These are phyloP conservation scores for Oryzaephilus surinamensis DNA, from an alignment of 1,140 invertebrate species.

Conservation along the genomic window DNA sequence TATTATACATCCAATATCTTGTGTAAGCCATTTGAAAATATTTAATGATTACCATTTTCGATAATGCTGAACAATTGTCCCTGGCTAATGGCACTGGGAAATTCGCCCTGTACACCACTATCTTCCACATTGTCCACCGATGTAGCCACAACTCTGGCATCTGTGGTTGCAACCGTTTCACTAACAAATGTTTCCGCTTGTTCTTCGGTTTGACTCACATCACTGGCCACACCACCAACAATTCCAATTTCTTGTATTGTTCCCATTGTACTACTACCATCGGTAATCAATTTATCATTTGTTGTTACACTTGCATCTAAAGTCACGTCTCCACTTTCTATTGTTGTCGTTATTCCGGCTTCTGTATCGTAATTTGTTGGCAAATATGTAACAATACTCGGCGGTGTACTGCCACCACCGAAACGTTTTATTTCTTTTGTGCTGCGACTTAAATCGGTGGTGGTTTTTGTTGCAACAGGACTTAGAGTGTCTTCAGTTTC, in stretches of 20 bases:
- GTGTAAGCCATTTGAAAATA: no score
- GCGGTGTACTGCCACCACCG: neutral
- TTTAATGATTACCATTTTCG: constrained; percentile 32
- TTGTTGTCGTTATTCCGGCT: no score
- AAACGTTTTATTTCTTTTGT: neutral
- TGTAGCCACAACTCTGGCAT: constrained; percentile 6
- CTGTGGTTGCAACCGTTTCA: no score
- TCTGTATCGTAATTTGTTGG: constrained; percentile 10
- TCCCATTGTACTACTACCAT: constrained; percentile 6
- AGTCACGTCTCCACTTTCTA: constrained; percentile 3
- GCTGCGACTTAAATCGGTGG: constrained; percentile 9
- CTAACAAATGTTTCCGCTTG: constrained; percentile 5
- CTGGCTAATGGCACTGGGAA: constrained; percentile 33
- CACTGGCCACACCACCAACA: constrained; percentile 7
- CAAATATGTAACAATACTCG: no score
- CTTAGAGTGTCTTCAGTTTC: constrained; percentile 33
- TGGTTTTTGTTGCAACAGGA: constrained; percentile 20
- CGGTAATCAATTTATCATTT: constrained; percentile 5
- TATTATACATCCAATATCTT: no score
- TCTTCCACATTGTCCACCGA: constrained; percentile 2
- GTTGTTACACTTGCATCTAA: constrained; percentile 7
- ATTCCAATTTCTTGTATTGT: constrained; percentile 7
- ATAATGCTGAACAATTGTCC: constrained; percentile 35
- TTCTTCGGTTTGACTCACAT: constrained; percentile 7
- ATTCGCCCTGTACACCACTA: constrained; percentile 20